These are phyloP conservation scores for Hafferia zeledoni DNA, from an alignment of 2,797 vertebrate genomes.

Conservation along the genomic window DNA sequence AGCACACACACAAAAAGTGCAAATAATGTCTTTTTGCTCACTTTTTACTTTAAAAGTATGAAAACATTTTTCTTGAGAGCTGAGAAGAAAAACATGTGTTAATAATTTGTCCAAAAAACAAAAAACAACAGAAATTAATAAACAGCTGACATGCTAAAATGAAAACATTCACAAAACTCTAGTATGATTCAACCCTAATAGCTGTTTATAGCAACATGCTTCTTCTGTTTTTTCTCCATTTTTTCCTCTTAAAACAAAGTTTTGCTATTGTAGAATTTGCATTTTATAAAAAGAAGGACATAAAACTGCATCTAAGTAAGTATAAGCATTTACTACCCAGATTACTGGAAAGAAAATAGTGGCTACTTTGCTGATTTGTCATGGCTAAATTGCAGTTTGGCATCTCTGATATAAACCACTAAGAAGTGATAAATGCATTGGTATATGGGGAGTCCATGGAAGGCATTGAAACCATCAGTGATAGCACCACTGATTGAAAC, in stretches of 20 bases:
- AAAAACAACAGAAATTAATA: constrained; percentile 1
- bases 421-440: background rate
- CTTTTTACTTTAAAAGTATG: background rate
- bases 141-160: background rate
- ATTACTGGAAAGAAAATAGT: background rate
- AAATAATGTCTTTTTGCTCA: background rate
- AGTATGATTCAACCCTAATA: background rate
- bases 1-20: background rate
- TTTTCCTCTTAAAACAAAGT: background rate
- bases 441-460: background rate
- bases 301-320: background rate
- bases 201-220: background rate
- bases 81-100: background rate
- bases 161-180: background rate
- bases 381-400: background rate
- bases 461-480: background rate
- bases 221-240: background rate
- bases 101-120: background rate
- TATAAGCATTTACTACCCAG: background rate
- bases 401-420: background rate
- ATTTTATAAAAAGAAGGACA: background rate
- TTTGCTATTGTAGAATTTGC: background rate
- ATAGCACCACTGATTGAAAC: background rate
- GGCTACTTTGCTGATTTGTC: background rate
- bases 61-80: background rate